Evolutionary conservation across 2,113 vertebrate genomes (phyloP), one percentile per base, ranked within the genome.

Genomic region (Orycteropus afer): DNA sequence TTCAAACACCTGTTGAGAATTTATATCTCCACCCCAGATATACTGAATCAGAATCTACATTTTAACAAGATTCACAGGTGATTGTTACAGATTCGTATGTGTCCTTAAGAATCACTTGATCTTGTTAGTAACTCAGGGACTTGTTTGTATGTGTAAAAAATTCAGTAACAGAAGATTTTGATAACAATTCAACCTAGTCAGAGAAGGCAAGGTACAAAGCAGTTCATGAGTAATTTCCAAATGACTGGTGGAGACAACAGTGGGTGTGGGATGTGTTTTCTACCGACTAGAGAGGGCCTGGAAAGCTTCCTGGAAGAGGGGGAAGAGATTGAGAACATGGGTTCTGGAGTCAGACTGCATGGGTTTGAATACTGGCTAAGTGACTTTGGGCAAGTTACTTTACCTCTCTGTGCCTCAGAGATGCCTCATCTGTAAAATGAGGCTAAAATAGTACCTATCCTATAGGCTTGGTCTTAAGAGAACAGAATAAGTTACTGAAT

Each of bases 181-280:
- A 47, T 80, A 86, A 71, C 13, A 73, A 29, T 89, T 88, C 49
- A 51, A 53, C 55, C 78, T 59, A 32, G 53, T 91, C 49, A 45
- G 23, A 82, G 73, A 77, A 63, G 51, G 18, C 18, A 23, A 90
- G 13, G 77, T 45, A 83, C 86, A 86, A 79, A 45, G 83, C 78
- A 84, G 49, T 74, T 71, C 55, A 61, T 96, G 94, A 96, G 65
- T 94, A 85, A 94, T 49, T 80, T 92, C 77, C 42, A 2, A 42
- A 23, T 63, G 65, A 86, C 63, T 79, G 40, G 10, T 47, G 11
- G 80, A 83, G 80, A 37, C 4, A 51, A 11, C 34, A 63, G n/a
- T 25, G 47, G 78, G 88, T 79, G 13, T 76, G 61, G 29, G 67
- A 55, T 20, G 22, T 80, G n/a, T 79, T 94, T 93, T 79, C 78